Percentiles rank a stretch among this genome's conserved stretches.
Evolutionary conservation across 1,140 invertebrate genomes (phyloP).

Genomic region (Bombus confusus): DNA sequence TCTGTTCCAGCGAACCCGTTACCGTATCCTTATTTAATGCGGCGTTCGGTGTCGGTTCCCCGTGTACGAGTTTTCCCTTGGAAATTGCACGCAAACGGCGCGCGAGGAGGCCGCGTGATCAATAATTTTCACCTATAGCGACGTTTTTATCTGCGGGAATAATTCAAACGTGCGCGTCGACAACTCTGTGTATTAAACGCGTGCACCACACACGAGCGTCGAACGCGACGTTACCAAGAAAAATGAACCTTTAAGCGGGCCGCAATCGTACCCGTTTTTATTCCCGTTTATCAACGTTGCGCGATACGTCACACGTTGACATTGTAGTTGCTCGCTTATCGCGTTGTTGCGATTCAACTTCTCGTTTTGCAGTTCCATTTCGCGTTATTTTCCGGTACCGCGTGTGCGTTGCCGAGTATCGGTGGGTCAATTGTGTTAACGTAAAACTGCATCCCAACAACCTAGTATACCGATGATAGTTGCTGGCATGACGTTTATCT

Average conservation of each 20-base stretch:
- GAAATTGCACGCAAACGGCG: not conserved
- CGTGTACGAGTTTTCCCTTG: not conserved
- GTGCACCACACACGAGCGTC: not conserved
- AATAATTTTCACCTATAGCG: conserved; percentile 24
- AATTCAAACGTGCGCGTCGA: conserved; percentile 24
- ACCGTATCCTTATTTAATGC: conserved; percentile 16
- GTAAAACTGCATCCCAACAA: not conserved
- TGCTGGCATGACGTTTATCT: not conserved
- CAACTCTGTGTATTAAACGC: conserved; percentile 10
- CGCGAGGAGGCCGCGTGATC: not conserved
- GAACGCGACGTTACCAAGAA: conserved; percentile 5
- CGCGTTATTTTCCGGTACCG: not conserved
- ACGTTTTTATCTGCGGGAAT: conserved; percentile 38
- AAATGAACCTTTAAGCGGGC: conserved; percentile 44
- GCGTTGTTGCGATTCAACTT: not conserved
- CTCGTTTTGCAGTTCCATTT: not conserved
- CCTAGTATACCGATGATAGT: not conserved
- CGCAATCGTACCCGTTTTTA: conserved; percentile 35
- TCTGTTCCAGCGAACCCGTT: not conserved
- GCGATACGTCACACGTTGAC: conserved; percentile 24
- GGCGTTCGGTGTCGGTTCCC: not conserved
- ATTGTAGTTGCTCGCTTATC: conserved; percentile 9
- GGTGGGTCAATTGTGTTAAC: not conserved
- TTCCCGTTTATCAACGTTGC: conserved; percentile 35
- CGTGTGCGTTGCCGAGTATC: not conserved